Evolutionary conservation across 2,888 invertebrate genomes (phyloP).

Genomic region (Heliconius cydno): DNA sequence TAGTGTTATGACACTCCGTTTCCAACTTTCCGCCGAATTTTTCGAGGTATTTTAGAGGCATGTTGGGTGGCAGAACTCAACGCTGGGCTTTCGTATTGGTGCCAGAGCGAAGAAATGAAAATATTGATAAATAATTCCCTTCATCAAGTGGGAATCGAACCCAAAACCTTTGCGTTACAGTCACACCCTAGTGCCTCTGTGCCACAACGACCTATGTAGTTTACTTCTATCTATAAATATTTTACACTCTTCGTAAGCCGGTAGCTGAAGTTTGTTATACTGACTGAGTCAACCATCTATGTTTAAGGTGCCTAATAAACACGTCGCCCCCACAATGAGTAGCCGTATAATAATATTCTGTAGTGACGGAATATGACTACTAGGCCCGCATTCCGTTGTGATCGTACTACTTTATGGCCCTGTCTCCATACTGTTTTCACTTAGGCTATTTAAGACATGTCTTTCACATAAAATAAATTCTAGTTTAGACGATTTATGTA

Average conservation of each 20-base stretch:
- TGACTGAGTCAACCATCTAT: conserved; percentile 50
- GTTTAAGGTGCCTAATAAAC: conserved; percentile 43
- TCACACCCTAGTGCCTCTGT: too few relatives aligned
- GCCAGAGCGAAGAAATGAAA: too few relatives aligned
- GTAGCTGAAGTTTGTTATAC: conserved; percentile 31
- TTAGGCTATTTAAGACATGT: conserved; percentile 12
- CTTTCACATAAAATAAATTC: not conserved
- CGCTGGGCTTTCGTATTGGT: too few relatives aligned
- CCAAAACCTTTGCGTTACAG: too few relatives aligned
- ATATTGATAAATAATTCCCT: too few relatives aligned
- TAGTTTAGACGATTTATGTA: not conserved
- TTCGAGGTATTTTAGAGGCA: too few relatives aligned
- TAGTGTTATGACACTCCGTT: too few relatives aligned
- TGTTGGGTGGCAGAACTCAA: too few relatives aligned
- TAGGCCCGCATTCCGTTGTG: conserved; percentile 43
- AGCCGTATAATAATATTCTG: conserved; percentile 43
- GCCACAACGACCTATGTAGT: too few relatives aligned
- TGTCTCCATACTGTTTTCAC: conserved; percentile 35
- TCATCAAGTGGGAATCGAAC: too few relatives aligned
- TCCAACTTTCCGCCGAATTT: too few relatives aligned
- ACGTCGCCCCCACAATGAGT: conserved; percentile 47
- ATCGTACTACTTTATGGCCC: conserved; percentile 45
- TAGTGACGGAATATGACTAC: conserved; percentile 48
- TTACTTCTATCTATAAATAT: conserved; percentile 8
- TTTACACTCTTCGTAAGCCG: conserved; percentile 17